phyloP scores from a whole-genome alignment of 2,797 vertebrate genomes.

The Cyclopterus lumpus region DNA sequence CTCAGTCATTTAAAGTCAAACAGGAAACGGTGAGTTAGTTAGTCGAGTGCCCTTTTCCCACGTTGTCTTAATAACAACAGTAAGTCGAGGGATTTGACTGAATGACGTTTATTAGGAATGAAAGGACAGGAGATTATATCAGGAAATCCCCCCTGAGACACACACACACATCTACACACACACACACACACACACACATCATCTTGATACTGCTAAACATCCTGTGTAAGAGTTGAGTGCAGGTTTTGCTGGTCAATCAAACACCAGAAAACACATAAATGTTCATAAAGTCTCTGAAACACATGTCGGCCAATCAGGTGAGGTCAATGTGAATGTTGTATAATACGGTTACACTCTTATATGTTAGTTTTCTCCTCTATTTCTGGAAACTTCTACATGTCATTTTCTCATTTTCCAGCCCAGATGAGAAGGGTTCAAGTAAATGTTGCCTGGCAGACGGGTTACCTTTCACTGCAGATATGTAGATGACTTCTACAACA shows the following conservation, averaged over 20 bases:
- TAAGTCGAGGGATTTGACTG: constrained; percentile 57
- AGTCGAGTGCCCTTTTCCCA: constrained; percentile 54
- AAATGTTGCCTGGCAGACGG: constrained; percentile 66
- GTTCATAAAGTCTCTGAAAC: background rate
- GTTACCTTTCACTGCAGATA: constrained; percentile 70
- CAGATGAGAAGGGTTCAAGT: constrained; percentile 61
- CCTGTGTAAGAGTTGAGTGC: constrained; percentile 8
- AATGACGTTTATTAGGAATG: constrained; percentile 62
- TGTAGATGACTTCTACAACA: constrained; percentile 65
- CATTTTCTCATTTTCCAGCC: constrained; percentile 41
- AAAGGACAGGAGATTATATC: constrained; percentile 67
- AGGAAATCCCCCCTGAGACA: constrained; percentile 68
- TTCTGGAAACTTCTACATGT: constrained; percentile 13
- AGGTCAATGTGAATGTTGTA: background rate
- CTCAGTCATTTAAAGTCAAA: constrained; percentile 22
- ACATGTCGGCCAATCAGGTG: background rate
- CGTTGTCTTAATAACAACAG: constrained; percentile 32
- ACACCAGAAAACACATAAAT: background rate
- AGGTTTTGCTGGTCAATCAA: constrained; percentile 31
- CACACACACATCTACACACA: constrained; percentile 16
- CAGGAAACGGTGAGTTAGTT: constrained; percentile 1
- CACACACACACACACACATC: constrained; percentile 26
- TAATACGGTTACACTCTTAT: no score
- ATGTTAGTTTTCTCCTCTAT: constrained; percentile 1
- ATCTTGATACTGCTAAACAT: constrained; percentile 45